Base-by-base conservation (phyloP, 2,797 vertebrate genomes). In the Syndactyla subalaris region DNA sequence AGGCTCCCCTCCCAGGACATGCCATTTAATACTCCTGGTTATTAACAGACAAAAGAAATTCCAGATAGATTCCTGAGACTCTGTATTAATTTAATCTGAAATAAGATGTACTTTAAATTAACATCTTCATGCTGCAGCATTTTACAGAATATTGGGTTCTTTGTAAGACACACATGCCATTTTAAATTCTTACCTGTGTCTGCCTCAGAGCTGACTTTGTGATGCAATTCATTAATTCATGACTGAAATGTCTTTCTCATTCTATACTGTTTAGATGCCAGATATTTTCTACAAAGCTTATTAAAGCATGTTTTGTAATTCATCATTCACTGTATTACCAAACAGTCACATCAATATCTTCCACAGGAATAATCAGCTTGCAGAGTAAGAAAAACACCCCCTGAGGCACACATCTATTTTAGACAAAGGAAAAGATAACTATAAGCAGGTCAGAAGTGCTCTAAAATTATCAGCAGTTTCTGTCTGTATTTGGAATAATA, bases 161-260 rank as follows among this genome's bases (percentile, higher is more conserved):
- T 45, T 66, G 68, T 66, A 45, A 75, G 73, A 51, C 21, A 72
- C 17, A 34, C 63, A 46, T 58, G 39, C 62, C 94, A 75, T 45
- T 91, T 95, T 83, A 72, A 68, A 73, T 59, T 81, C 65, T 13
- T 85, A 59, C 76, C 82, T 83, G 61, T 2, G 29, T 57, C 92
- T 90, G 67, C 43, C 85, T 87, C 66, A 82, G 87, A 86, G 81
- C 52, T 88, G 79, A 36, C 72, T 85, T 81, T 57, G 66, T 81
- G 91, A 89, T 72, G 36, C 75, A 88, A 63, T 70, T 92, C 48
- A 85, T 92, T 85, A 92, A 89, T 81, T 92, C 73, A 72, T 43
- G 43, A 55, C 7, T 59, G 55, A 72, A 93, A 70, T 41, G 36
- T 77, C 66, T 88, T 81, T 88, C 70, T 88, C 73, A 24, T 75